phyloP scores from a whole-genome alignment of 2,113 vertebrate species.

The Kryptolebias marmoratus region DNA sequence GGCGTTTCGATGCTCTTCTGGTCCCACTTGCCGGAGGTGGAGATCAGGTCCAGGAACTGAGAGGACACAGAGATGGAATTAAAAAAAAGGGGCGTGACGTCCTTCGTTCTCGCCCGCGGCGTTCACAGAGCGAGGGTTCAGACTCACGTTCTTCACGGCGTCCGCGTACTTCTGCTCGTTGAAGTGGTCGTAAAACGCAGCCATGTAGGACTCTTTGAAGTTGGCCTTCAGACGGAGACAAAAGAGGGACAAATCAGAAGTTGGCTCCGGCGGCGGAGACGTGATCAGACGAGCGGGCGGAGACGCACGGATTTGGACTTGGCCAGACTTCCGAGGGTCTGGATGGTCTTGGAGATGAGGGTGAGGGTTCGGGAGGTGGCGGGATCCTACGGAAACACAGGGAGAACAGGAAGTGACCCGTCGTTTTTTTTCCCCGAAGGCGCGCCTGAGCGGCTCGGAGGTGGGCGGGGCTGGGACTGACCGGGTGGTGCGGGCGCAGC shows the following conservation, averaged over 20 bases:
- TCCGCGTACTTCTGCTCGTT: conserved; percentile 98
- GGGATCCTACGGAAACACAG: conserved; percentile 83
- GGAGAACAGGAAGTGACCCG: background rate
- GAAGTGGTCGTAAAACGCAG: conserved; percentile 96
- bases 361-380: conserved; percentile 95
- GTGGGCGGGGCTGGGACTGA: conserved; percentile 75
- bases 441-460: too few relatives aligned
- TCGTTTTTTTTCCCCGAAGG: background rate
- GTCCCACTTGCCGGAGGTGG: conserved; percentile 94
- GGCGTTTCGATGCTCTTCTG: conserved; percentile 96
- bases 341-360: conserved; percentile 97
- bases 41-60: conserved; percentile 97
- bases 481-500: conserved; percentile 93
- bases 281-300: background rate
- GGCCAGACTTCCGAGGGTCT: conserved; percentile 95
- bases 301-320: conserved; percentile 97
- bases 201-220: conserved; percentile 99
- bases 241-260: conserved; percentile 3
- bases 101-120: too few relatives aligned
- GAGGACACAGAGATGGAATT: conserved; percentile 4
- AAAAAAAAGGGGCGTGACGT: background rate
- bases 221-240: conserved; percentile 83
- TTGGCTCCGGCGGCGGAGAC: background rate
- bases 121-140: background rate
- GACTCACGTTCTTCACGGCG: conserved; percentile 95